A percentile compares a stretch with the other conserved stretches of the same genome.
Conservation (phyloP, 1,140 invertebrate species). For the Pomacea maculata region DNA sequence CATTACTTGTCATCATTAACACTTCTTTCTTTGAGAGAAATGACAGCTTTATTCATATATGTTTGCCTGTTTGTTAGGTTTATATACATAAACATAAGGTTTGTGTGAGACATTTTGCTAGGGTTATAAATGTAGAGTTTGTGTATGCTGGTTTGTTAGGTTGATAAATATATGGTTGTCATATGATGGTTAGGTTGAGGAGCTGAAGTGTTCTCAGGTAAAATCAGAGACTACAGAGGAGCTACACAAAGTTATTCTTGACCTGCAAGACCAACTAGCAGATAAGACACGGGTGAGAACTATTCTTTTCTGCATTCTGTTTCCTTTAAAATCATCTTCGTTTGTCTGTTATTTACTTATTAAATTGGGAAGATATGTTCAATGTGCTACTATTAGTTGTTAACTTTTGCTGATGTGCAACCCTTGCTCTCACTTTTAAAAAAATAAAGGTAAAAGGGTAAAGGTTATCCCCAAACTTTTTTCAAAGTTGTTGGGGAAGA, state of each 20-base stretch:
- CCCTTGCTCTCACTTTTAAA: no score
- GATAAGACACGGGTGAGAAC: slow-evolving; percentile 79
- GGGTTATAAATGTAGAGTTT: no score
- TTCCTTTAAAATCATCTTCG: background rate
- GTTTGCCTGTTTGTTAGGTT: slow-evolving; percentile 1
- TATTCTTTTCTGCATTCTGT: background rate
- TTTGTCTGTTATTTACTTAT: background rate
- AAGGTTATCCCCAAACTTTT: no score
- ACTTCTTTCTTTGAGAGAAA: background rate
- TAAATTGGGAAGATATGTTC: background rate
- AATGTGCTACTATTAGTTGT: no score
- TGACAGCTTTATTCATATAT: background rate
- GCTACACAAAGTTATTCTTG: slow-evolving; percentile 69
- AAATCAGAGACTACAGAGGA: slow-evolving; percentile 39
- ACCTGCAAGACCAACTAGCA: slow-evolving; percentile 78
- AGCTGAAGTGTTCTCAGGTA: slow-evolving; percentile 1
- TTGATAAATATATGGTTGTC: background rate
- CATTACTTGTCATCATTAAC: background rate
- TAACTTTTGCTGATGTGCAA: no score
- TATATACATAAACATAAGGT: no score
- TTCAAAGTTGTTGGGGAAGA: no score
- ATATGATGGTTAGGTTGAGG: slow-evolving; percentile 8
- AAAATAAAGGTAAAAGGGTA: no score
- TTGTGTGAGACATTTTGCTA: no score
- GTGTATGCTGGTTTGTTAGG: no score